Conservation (phyloP, 35 echinoderm and acorn worm genomes). For the Apostichopus japonicus region DNA sequence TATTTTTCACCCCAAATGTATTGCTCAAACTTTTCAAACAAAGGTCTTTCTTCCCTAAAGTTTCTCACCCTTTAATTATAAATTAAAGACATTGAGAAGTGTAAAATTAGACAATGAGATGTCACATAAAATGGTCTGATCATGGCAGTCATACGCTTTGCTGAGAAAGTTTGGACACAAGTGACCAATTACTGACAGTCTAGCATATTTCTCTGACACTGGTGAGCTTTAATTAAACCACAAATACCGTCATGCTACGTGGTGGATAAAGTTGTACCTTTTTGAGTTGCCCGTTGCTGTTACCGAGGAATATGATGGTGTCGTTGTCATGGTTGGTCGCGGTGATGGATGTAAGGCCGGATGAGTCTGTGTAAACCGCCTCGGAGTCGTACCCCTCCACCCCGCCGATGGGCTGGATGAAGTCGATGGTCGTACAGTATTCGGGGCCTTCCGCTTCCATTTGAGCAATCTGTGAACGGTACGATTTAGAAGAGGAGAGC, state of each 20-base stretch:
- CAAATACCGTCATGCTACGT: neutral
- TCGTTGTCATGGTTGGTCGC: constrained; percentile 61
- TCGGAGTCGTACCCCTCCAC: constrained; percentile 34
- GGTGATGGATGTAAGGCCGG: constrained; percentile 63
- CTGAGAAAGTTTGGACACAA: no score
- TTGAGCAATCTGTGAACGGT: neutral
- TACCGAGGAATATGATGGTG: constrained; percentile 76
- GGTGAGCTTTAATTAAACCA: neutral
- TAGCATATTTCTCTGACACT: no score
- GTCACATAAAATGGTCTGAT: no score
- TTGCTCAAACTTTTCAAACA: no score
- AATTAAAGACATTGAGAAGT: no score
- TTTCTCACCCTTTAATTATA: no score
- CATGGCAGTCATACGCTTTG: no score
- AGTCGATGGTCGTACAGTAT: constrained; percentile 76
- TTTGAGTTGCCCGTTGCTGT: constrained; percentile 73
- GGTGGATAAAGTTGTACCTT: constrained; percentile 55
- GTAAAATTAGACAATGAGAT: no score
- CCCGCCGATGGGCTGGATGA: constrained; percentile 68
- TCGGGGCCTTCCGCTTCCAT: constrained; percentile 36
- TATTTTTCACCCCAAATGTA: no score
- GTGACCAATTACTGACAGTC: no score
- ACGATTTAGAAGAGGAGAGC: no score
- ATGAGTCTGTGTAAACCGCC: constrained; percentile 65
- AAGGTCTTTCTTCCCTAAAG: no score